Conservation (phyloP, 2,797 vertebrate species). For the Mionectes olivaceus region DNA sequence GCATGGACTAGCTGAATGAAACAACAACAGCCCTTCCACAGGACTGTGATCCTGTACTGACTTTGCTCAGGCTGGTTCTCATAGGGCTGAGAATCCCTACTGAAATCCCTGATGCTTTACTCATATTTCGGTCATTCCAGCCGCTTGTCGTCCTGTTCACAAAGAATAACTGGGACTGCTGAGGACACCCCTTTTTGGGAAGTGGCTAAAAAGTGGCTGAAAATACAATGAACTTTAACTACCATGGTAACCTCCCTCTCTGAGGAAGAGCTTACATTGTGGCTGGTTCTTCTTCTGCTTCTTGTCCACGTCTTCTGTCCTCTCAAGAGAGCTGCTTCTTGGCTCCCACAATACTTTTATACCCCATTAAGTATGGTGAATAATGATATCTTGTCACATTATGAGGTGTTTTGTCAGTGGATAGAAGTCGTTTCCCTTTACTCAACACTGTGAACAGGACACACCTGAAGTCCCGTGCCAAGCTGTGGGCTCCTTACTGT, state of each 20-base stretch:
- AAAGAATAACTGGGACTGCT: neutral
- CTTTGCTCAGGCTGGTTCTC: neutral
- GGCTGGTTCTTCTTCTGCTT: conserved; percentile 43
- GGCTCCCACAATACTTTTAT: neutral
- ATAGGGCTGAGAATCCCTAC: neutral
- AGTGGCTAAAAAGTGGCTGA: neutral
- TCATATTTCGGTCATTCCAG: neutral
- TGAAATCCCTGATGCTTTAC: neutral
- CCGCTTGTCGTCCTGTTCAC: neutral
- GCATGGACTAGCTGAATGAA: neutral
- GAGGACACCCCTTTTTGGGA: neutral
- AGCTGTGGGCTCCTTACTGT: neutral
- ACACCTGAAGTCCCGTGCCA: neutral
- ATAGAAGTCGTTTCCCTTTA: neutral
- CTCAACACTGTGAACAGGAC: neutral
- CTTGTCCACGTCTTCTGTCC: neutral
- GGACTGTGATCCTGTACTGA: neutral
- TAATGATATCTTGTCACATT: neutral
- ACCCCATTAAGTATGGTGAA: neutral
- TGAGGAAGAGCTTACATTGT: neutral
- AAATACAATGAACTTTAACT: neutral
- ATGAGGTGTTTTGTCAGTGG: neutral
- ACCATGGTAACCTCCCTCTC: neutral
- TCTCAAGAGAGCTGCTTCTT: neutral
- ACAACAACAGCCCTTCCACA: neutral